Base-by-base conservation (phyloP, 1,140 invertebrate genomes). In the Aporrectodea caliginosa region DNA sequence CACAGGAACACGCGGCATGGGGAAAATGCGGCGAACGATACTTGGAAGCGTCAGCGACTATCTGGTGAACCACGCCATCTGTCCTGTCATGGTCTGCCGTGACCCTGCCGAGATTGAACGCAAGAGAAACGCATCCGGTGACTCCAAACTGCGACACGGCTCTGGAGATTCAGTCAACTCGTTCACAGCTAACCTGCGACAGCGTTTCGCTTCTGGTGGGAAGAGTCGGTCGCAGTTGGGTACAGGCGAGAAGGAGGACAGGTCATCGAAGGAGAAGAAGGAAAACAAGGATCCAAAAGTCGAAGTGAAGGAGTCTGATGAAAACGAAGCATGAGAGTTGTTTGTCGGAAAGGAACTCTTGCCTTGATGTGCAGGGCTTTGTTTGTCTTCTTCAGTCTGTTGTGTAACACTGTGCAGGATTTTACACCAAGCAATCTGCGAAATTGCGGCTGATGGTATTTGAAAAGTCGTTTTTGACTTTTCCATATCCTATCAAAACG, bases 61-160 rank as follows among this genome's bases (percentile, higher is more conserved):
- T 70, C 43, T 80, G 1, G 79, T 80, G 30, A 58, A 75, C 69
- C 79, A 80, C 74, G 75, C 79, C 12, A 16, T 70, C 35, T 80
- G 79, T 78, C 79, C 79, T n/a, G 79, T 80, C 69, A 73, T 80
- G 31, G 79, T 80, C 32, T 77, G 75, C 35, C 74, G 75, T 16
- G 35, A 68, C 16, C 68, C 69, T 31, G 75, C 33, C 16, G 75
- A 76, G 43, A 29, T 32, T 12, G 70, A 72, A 32, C 75, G 75
- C 35, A 76, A 43, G 43, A 35, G 12, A 22, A 76, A 35, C 33
- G 35, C 75, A 0, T 34, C 31, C 16, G 29, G 33, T 16, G 35
- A 76, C 75, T 58, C 75, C 12, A 76, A 76, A 35, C 31, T 76
- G 16, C 75, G 75, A 35, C 75, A 76, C 35, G 75, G 33, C 32